Base-by-base conservation (phyloP, 2,113 vertebrate genomes). In the Paracyprichromis sp. region DNA sequence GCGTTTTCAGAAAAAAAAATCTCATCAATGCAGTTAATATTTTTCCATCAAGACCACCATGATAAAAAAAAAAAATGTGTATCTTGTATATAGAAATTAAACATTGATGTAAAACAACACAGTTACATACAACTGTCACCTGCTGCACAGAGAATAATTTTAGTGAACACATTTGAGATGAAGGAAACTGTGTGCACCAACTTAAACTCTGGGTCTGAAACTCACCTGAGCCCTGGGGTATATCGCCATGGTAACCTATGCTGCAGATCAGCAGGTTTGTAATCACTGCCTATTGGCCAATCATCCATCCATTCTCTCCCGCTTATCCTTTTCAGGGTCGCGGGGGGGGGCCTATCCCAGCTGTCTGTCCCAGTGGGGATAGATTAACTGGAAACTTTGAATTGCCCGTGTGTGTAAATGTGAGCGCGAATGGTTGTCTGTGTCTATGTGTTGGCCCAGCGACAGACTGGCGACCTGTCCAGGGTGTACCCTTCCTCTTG, bases 401-500 rank as follows among this genome's bases (percentile, higher is more conserved):
- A 31, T 17, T 31, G 57, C 57, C 26, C 0, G 1, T 0, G 16
- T 9, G 3, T 61, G 57, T 61, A 29, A 61, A 61, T 61, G 1
- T 0, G 0, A 31, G 57, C 1, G 5, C 0, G 8, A 59, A 16
- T 1, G 13, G 56, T 31, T 2, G 26, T 59, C 56, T 31, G 56
- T 17, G 56, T 59, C 3, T 29, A 1, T 56, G 26, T 31, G 57
- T 61, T 61, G 31, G 57, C 57, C 0, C 57, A 4, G 26, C 5
- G 3, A 61, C 2, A 34, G 57, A 61, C 29, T 34, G 29, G 3
- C 2, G 1, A 31, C 29, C 57, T 17, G 29, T 61, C 26, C 57
- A 31, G 29, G 8, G 5, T 61, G 14, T 31, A 9, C 26, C 0
- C 57, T 59, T 31, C 26, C 8, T 31, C 26, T 31, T 31, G 26